phyloP scores from a whole-genome alignment of 2,888 invertebrate species.

The Ischnus inquisitorius region DNA sequence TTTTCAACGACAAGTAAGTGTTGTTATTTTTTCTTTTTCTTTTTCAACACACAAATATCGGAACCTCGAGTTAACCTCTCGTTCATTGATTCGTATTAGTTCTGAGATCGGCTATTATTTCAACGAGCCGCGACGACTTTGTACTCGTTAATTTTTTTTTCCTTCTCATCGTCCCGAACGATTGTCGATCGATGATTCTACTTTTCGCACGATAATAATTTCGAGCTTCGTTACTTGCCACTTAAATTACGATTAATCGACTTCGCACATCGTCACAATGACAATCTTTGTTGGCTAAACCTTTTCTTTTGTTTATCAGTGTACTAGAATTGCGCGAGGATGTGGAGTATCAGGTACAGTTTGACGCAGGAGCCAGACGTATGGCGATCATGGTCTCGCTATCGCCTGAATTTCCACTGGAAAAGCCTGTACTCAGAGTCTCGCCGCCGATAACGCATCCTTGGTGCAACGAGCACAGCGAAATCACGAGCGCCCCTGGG shows the following conservation, averaged over 20 bases:
- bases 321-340: conserved; percentile 91
- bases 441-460: conserved; percentile 90
- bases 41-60: neutral
- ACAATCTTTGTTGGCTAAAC: neutral
- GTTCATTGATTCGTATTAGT: conserved; percentile 64
- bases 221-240: neutral
- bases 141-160: conserved; percentile 11
- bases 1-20: conserved; percentile 92
- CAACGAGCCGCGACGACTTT: conserved; percentile 26
- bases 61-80: conserved; percentile 79
- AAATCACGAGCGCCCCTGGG: conserved; percentile 91
- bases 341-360: conserved; percentile 91
- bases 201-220: neutral
- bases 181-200: neutral
- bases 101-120: conserved; percentile 43
- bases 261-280: neutral
- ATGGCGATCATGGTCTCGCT: conserved; percentile 90
- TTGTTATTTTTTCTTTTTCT: conserved; percentile 32
- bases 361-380: conserved; percentile 88
- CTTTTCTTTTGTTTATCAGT: conserved; percentile 82
- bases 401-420: conserved; percentile 91
- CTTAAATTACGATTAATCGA: neutral
- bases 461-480: conserved; percentile 91
- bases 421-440: conserved; percentile 90
- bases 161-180: neutral